These are phyloP conservation scores for Hyperoplus immaculatus DNA, from an alignment of 2,797 vertebrate genomes.

Conservation along the genomic window DNA sequence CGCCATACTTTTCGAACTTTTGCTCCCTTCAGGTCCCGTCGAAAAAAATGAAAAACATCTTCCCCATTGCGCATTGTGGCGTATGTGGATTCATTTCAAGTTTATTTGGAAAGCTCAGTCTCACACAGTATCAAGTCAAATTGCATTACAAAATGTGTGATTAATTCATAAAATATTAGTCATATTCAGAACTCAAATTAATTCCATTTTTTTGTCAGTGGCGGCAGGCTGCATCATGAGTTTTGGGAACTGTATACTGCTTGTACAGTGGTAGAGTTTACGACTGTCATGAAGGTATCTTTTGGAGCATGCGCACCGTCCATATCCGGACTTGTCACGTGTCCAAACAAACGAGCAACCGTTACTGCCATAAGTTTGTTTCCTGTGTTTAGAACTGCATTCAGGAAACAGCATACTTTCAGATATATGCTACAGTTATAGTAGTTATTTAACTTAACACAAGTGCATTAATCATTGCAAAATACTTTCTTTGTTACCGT, in stretches of 20 bases:
- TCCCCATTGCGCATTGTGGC: accelerated
- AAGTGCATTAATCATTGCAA: no score
- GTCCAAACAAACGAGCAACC: conserved; percentile 69
- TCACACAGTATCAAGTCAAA: neutral
- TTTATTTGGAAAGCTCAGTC: neutral
- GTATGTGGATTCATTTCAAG: neutral
- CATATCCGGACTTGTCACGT: conserved; percentile 61
- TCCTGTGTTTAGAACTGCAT: neutral
- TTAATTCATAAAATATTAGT: neutral
- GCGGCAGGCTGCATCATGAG: no score
- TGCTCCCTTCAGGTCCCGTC: conserved; percentile 30
- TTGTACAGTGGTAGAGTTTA: neutral
- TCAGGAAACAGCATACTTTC: accelerated
- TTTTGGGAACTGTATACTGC: neutral
- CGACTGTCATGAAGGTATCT: neutral
- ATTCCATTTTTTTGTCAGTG: neutral
- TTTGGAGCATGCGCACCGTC: conserved; percentile 68
- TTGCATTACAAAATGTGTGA: neutral
- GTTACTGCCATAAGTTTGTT: conserved; percentile 29
- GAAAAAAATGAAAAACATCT: neutral
- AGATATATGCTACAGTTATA: neutral
- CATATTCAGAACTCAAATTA: neutral
- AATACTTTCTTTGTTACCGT: neutral
- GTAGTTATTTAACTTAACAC: neutral
- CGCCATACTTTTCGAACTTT: conserved; percentile 85